These are phyloP conservation scores for Oceanites oceanicus DNA, from an alignment of 2,113 vertebrate genomes.

Conservation along the genomic window DNA sequence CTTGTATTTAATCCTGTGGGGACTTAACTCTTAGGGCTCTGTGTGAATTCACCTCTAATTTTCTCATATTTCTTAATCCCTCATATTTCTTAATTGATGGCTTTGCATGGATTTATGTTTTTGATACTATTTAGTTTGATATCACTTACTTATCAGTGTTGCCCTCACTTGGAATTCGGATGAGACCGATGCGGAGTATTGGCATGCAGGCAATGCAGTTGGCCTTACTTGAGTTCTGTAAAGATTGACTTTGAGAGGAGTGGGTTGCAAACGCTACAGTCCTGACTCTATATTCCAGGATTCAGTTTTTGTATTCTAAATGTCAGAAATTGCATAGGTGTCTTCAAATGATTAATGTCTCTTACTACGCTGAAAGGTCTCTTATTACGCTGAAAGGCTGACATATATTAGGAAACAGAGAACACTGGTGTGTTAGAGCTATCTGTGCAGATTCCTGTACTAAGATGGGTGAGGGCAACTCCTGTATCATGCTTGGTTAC, in stretches of 20 bases:
- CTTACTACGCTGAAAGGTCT: neutral
- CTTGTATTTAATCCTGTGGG: neutral
- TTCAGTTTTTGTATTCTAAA: neutral
- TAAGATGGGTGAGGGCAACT: neutral
- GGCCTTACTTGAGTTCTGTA: neutral
- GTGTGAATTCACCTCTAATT: neutral
- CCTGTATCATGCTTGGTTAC: neutral
- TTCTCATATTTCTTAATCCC: neutral
- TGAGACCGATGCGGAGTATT: neutral
- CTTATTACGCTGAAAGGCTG: neutral
- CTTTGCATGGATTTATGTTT: neutral
- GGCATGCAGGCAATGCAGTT: rapidly evolving
- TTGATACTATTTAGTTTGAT: neutral
- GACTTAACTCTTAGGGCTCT: neutral
- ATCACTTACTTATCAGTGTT: neutral
- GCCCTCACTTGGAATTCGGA: neutral
- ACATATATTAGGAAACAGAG: neutral
- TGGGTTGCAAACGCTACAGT: neutral
- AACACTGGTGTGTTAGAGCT: neutral
- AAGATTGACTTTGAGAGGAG: neutral
- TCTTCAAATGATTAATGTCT: neutral
- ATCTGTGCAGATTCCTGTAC: neutral
- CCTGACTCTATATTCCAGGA: neutral
- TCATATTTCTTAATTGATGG: neutral
- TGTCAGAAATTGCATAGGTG: neutral